Conservation (phyloP, 2,113 vertebrate species). For the Stercorarius parasiticus region DNA sequence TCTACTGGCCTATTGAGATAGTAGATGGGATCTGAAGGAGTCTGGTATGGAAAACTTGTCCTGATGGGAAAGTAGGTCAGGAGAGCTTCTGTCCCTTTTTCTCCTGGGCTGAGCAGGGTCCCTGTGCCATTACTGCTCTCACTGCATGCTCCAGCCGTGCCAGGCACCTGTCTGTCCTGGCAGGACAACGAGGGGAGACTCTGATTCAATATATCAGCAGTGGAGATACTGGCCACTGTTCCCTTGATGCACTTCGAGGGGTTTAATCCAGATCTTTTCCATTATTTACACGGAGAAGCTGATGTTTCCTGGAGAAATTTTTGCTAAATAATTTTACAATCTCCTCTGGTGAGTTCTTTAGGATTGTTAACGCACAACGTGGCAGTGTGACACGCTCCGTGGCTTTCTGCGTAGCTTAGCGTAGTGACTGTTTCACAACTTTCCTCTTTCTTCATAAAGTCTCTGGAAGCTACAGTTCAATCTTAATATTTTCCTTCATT, state of each 20-base stretch:
- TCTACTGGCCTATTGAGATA: neutral
- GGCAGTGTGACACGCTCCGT: neutral
- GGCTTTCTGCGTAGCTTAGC: neutral
- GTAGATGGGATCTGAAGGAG: neutral
- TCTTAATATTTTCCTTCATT: neutral
- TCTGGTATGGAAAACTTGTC: neutral
- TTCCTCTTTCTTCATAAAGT: neutral
- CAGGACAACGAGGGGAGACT: neutral
- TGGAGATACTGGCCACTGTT: neutral
- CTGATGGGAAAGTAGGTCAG: neutral
- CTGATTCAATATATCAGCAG: neutral
- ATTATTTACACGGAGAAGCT: neutral
- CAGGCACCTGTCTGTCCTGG: neutral
- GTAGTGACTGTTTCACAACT: neutral
- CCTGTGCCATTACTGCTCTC: neutral
- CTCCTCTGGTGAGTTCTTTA: neutral
- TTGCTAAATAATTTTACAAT: neutral
- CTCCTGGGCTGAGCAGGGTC: neutral
- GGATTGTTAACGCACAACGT: neutral
- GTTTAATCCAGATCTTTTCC: neutral
- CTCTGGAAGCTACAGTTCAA: neutral
- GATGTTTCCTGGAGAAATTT: neutral
- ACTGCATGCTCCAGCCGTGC: rapidly evolving
- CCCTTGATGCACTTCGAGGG: neutral
- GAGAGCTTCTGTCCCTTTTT: neutral